Evolutionary conservation across 2,888 invertebrate species (phyloP), one percentile per base, ranked within the genome.

Genomic region (Tupiocoris notatus): DNA sequence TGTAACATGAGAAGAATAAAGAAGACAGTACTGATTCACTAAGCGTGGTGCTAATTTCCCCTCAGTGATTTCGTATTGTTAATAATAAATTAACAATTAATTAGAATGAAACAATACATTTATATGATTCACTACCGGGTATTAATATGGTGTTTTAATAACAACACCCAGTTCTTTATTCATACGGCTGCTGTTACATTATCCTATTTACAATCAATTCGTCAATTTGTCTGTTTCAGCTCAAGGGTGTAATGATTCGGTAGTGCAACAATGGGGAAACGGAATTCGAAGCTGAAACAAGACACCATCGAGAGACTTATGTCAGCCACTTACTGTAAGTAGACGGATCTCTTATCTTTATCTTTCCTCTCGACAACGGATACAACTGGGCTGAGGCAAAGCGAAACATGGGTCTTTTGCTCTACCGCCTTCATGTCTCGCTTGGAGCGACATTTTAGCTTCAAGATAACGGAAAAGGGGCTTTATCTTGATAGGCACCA

Each of bases 221-320:
- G n/a, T n/a, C n/a, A n/a, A n/a, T 3, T 59, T 23, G 22, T 68
- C n/a, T 67, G 54, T 67, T 68, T 9, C 67, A 74, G 65, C 54
- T 77, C 22, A 39, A 75, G 62, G 39, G 25, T 78, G 78, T 79
- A 65, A 79, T 79, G 79, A 66, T 62, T 54, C 79, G 79, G 78
- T 79, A 79, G 79, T 78, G 78, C 17, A 66, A 70, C 66, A 82
- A 96, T 96, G 96, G 96, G 96, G 83, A 96, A 96, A 89, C 94
- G 94, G 86, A 95, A 95, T 84, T 96, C 95, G 77, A 96, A 96
- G 88, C 90, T 96, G 86, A 96, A 95, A 89, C 93, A 94, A 85
- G 96, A 96, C 85, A 95, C 95, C 82, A 94, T 96, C 84, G 94
- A 95, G 85, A 90, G 93, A 81, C 89, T 96, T 81, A 95, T 94